Percentiles rank a stretch among this genome's conserved stretches.
phyloP scores from a whole-genome alignment of 2,888 invertebrate genomes.

The Eupithecia inturbata region DNA sequence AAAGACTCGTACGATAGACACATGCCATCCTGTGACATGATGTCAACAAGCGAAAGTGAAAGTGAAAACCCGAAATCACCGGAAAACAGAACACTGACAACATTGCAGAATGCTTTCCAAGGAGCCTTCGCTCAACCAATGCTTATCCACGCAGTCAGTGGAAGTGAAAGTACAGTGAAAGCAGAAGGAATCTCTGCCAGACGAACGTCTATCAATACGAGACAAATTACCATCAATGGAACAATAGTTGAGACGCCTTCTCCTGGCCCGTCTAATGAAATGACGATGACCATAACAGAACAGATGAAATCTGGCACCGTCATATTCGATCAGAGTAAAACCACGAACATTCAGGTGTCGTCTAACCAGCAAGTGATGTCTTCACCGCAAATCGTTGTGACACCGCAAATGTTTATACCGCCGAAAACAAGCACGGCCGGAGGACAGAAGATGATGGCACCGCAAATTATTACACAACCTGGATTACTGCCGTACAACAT shows the following conservation, averaged over 20 bases:
- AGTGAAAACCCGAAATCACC: constrained; percentile 87
- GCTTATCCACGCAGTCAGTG: constrained; percentile 79
- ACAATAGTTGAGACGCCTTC: constrained; percentile 82
- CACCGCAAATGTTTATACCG: constrained; percentile 79
- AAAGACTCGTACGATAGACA: constrained; percentile 92
- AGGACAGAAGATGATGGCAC: constrained; percentile 74
- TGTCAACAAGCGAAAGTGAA: constrained; percentile 92
- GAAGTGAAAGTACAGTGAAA: constrained; percentile 75
- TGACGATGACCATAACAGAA: constrained; percentile 81
- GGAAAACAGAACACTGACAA: constrained; percentile 79
- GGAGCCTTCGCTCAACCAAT: constrained; percentile 80
- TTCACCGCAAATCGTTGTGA: constrained; percentile 80
- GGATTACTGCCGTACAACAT: constrained; percentile 78
- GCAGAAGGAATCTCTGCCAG: constrained; percentile 79
- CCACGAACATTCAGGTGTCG: constrained; percentile 78
- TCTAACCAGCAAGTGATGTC: constrained; percentile 76
- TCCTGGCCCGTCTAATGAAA: constrained; percentile 79
- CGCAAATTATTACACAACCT: constrained; percentile 78
- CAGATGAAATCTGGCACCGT: constrained; percentile 80
- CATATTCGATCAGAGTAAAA: constrained; percentile 78
- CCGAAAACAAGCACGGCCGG: constrained; percentile 73
- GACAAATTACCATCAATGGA: constrained; percentile 82
- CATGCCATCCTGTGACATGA: constrained; percentile 89
- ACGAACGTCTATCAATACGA: constrained; percentile 79
- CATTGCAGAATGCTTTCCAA: constrained; percentile 80